Base-by-base conservation (phyloP, 1,140 invertebrate genomes). In the Euschistus heros region DNA sequence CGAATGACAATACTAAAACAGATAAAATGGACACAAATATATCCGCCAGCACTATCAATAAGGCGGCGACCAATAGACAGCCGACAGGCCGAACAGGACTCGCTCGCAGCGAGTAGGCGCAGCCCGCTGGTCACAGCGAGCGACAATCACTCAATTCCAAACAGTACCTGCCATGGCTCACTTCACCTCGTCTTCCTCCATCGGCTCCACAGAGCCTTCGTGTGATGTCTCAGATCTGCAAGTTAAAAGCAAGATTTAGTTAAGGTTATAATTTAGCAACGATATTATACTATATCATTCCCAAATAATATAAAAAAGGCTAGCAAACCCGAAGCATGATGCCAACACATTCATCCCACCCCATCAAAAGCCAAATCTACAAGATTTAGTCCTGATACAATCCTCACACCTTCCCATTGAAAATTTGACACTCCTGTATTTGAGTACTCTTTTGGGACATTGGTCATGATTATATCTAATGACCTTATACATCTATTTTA, bases 121-220 rank as follows among this genome's bases (percentile, higher is more conserved):
- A 24, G 6, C 24, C 3, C 18, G 18, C 18, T 22, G 4, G 10
- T 24, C 8, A 2, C 54, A 15, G 24, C 20, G 24, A 57, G 18
- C 4, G 24, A 15, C 54, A 24, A 24, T 15, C 18, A 6, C 18
- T 17, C 18, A 57, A 22, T 24, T 26, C 18, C 54, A 24, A 15
- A 57, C 24, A 14, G 10, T 22, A 13, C 24, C 54, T 2, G 3
- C 24, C 24, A 22, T 17, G 10, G 15, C 54, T 79, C 74, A 80
- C 71, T 80, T 80, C 30, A 74, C 82, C 69, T 86, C 84, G 74
- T 90, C 87, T 75, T 89, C 86, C 73, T 90, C 88, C 88, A 90
- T 90, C 27, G 88, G 87, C 76, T 89, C 87, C 71, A 88, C 86
- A 60, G 83, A 84, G 73, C 81, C 81, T 75, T 86, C 84, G 68